Evolutionary conservation across 2,797 vertebrate species (phyloP).

Genomic region (Melanotaenia trifasciata): DNA sequence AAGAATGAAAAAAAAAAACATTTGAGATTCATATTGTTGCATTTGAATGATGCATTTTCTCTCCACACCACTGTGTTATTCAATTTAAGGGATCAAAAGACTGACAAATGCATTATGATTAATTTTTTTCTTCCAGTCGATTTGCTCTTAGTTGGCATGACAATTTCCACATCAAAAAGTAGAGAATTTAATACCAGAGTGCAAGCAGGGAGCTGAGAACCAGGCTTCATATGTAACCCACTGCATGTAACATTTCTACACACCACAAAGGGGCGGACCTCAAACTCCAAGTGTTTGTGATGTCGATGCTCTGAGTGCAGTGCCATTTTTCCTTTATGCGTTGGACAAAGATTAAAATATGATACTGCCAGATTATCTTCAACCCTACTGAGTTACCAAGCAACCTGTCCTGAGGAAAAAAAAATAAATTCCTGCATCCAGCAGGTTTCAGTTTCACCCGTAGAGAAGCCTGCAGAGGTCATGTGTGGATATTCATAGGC

Average conservation of each 20-base stretch:
- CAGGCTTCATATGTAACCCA: slow-evolving; percentile 28
- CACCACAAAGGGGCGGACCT: slow-evolving; percentile 40
- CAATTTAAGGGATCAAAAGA: slow-evolving; percentile 41
- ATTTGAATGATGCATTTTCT: slow-evolving; percentile 32
- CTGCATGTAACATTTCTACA: slow-evolving; percentile 17
- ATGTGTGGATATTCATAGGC: neutral
- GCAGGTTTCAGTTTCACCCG: neutral
- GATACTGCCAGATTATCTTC: too few relatives aligned
- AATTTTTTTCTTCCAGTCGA: slow-evolving; percentile 32
- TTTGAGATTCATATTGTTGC: slow-evolving; percentile 30
- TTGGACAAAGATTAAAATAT: too few relatives aligned
- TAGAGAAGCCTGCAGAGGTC: neutral
- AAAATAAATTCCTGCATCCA: neutral
- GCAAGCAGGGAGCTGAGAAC: slow-evolving; percentile 28
- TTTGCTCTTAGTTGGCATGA: slow-evolving; percentile 8
- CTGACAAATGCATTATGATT: slow-evolving; percentile 34
- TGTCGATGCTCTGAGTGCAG: too few relatives aligned
- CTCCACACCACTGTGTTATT: slow-evolving; percentile 10
- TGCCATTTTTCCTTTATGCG: too few relatives aligned
- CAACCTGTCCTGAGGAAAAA: slow-evolving; percentile 23
- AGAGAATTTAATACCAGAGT: slow-evolving; percentile 26
- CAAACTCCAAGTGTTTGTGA: neutral
- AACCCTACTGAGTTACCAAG: neutral
- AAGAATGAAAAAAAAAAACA: slow-evolving; percentile 5
- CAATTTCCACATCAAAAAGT: slow-evolving; percentile 44